phyloP scores from a whole-genome alignment of 92 coral and sea anemone species.

The Desmophyllum pertusum region DNA sequence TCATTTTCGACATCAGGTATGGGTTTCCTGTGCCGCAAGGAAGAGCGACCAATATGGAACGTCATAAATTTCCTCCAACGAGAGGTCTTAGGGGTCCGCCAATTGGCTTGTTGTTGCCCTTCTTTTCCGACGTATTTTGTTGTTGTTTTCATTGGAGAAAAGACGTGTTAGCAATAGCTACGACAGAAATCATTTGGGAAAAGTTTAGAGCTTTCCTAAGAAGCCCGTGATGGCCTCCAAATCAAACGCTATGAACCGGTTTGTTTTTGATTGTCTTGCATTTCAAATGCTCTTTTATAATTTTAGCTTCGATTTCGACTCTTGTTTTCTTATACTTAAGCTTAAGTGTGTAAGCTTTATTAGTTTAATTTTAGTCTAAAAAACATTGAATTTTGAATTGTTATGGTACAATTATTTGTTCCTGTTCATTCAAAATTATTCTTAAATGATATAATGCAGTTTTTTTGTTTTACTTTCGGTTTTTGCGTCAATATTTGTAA shows the following conservation, averaged over 20 bases:
- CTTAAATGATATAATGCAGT: not conserved
- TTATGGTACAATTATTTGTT: not conserved
- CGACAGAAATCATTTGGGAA: not conserved
- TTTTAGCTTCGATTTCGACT: not conserved
- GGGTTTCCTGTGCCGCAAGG: not conserved
- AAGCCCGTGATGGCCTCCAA: slow-evolving; percentile 62
- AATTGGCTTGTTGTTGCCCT: not conserved
- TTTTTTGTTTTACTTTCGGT: not conserved
- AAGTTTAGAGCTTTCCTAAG: slow-evolving; percentile 33
- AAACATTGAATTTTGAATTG: not conserved
- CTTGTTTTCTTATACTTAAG: not conserved
- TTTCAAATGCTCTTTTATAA: not conserved
- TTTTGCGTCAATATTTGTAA: not conserved
- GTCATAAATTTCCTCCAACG: slow-evolving; percentile 30
- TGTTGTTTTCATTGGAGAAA: not conserved
- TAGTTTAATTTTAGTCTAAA: not conserved
- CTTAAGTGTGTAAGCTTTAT: not conserved
- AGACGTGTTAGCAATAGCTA: not conserved
- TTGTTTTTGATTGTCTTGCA: slow-evolving; percentile 26
- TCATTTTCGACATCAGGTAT: not conserved
- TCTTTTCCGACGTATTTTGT: not conserved
- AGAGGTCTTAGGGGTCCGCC: slow-evolving; percentile 27
- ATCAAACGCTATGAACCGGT: slow-evolving; percentile 75
- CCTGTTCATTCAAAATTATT: not conserved
- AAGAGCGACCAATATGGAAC: not conserved